Evolutionary conservation across 2,113 vertebrate genomes (phyloP).

Genomic region (Mungos mungo): DNA sequence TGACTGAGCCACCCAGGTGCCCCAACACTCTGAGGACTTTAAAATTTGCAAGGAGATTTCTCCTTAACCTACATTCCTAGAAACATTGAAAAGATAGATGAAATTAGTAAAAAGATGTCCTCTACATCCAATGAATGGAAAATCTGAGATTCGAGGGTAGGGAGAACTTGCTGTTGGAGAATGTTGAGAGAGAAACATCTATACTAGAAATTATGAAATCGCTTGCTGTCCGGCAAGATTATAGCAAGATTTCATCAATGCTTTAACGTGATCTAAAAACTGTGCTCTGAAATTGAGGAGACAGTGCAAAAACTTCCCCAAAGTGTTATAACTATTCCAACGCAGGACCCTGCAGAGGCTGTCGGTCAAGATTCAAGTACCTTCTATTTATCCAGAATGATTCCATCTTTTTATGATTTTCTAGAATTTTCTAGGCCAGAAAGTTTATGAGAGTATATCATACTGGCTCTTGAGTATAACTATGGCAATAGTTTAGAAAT

Average conservation of each 20-base stretch:
- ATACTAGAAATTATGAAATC: background rate
- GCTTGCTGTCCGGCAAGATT: background rate
- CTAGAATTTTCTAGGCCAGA: background rate
- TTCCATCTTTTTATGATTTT: background rate
- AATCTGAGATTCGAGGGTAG: background rate
- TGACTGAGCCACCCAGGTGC: too few relatives aligned
- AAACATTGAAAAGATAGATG: background rate
- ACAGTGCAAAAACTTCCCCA: background rate
- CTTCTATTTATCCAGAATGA: background rate
- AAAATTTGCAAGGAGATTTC: conserved; percentile 32
- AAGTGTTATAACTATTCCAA: background rate
- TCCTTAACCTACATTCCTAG: background rate
- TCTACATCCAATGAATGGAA: background rate
- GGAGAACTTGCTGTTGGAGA: background rate
- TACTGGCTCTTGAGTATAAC: background rate
- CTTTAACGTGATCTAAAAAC: conserved; percentile 27
- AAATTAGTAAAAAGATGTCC: background rate
- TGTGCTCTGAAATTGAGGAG: background rate
- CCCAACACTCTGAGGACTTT: background rate
- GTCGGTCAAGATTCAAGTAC: background rate
- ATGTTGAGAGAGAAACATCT: background rate
- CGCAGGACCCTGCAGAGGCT: background rate
- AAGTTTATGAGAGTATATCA: background rate
- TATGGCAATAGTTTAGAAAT: background rate
- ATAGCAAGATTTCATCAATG: background rate